Evolutionary conservation across 2,888 invertebrate genomes (phyloP).

Genomic region (Cenopis cana): DNA sequence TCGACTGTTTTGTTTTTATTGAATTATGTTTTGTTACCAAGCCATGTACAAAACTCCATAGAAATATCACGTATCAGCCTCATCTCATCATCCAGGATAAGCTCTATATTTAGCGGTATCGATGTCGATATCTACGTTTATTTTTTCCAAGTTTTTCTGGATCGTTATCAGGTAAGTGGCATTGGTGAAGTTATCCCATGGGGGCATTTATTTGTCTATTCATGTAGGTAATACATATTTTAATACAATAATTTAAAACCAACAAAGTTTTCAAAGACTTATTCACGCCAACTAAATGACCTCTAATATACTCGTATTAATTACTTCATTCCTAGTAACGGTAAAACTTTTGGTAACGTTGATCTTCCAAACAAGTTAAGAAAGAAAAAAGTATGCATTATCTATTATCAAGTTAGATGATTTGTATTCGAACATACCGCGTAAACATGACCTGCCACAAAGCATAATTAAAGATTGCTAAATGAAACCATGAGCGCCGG

Average conservation of each 20-base stretch:
- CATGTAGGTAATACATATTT: background rate
- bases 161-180: background rate
- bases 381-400: too few relatives aligned
- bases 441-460: background rate
- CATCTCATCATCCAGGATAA: background rate
- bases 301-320: too few relatives aligned
- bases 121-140: background rate
- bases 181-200: background rate
- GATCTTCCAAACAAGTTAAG: background rate
- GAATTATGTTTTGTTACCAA: background rate
- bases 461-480: slow-evolving; percentile 7
- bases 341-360: background rate
- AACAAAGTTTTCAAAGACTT: background rate
- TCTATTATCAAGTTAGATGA: too few relatives aligned
- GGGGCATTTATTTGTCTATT: background rate
- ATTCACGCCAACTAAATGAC: too few relatives aligned
- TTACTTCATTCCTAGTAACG: too few relatives aligned
- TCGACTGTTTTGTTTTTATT: background rate
- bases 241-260: background rate
- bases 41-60: background rate
- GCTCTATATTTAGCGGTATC: too few relatives aligned
- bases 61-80: background rate
- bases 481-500: slow-evolving; percentile 7
- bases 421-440: background rate
- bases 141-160: background rate